Conservation (phyloP, 2,888 invertebrate genomes). For the Lissonota sp. region DNA sequence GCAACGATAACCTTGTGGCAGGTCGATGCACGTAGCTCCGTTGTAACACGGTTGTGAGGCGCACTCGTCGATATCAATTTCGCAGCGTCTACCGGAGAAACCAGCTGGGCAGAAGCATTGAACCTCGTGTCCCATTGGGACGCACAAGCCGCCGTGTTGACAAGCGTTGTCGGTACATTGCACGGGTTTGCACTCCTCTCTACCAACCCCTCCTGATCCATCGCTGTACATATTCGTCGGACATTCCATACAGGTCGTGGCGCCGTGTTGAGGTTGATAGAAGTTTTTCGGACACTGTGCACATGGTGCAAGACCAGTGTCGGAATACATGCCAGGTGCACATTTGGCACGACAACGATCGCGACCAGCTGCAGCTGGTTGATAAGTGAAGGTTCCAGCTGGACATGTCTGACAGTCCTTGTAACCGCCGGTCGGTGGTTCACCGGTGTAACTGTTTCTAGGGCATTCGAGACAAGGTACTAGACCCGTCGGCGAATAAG, state of each 20-base stretch:
- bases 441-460: slow-evolving; percentile 94
- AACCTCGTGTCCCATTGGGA: slow-evolving; percentile 94
- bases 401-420: slow-evolving; percentile 98
- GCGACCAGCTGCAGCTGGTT: slow-evolving; percentile 94
- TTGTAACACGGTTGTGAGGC: slow-evolving; percentile 97
- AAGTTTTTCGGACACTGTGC: slow-evolving; percentile 96
- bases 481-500: slow-evolving; percentile 96
- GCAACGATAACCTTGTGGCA: slow-evolving; percentile 96
- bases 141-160: slow-evolving; percentile 95
- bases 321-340: slow-evolving; percentile 94
- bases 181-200: slow-evolving; percentile 94
- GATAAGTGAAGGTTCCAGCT: slow-evolving; percentile 94
- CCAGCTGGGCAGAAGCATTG: slow-evolving; percentile 98
- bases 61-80: slow-evolving; percentile 98
- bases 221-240: slow-evolving; percentile 95
- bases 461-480: slow-evolving; percentile 98
- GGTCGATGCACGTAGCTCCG: slow-evolving; percentile 95
- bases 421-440: slow-evolving; percentile 95
- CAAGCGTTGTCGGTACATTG: slow-evolving; percentile 95
- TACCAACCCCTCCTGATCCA: slow-evolving; percentile 90
- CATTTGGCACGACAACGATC: slow-evolving; percentile 95
- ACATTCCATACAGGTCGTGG: slow-evolving; percentile 95
- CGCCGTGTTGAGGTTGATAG: slow-evolving; percentile 94
- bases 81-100: slow-evolving; percentile 96
- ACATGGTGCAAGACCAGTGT: slow-evolving; percentile 97